Conservation (phyloP, 2,113 vertebrate species). For the Promerops cafer region DNA sequence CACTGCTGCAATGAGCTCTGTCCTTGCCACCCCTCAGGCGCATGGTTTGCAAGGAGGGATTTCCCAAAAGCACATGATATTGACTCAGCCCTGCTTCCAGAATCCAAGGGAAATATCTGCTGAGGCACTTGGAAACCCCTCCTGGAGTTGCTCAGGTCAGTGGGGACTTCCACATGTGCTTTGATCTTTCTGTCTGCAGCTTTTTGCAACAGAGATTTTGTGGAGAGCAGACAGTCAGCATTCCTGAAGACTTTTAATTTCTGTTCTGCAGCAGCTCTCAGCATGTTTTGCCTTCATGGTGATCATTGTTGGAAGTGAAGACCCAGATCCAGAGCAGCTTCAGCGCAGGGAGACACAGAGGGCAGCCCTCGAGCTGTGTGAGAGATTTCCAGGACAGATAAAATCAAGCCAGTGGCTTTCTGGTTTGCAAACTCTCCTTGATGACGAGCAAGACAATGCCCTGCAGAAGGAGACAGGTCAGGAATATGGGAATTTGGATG, state of each 20-base stretch:
- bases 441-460: neutral
- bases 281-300: fast-evolving
- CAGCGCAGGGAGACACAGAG: neutral
- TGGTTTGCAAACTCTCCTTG: neutral
- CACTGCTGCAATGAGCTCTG: neutral
- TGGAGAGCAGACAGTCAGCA: neutral
- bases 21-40: neutral
- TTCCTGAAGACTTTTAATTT: neutral
- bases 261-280: neutral
- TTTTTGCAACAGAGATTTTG: neutral
- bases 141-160: neutral
- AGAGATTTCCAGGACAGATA: neutral
- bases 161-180: neutral
- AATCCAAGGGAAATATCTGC: neutral
- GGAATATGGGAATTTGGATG: neutral
- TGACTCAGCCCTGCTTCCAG: neutral
- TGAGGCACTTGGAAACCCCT: neutral
- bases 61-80: neutral
- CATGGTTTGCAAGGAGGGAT: neutral
- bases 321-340: neutral
- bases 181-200: constrained; percentile 22
- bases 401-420: neutral
- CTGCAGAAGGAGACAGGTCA: neutral
- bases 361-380: neutral
- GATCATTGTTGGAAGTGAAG: neutral